These are phyloP conservation scores for Branchinecta sandiegonensis DNA, from an alignment of 2,888 invertebrate species.

Conservation along the genomic window DNA sequence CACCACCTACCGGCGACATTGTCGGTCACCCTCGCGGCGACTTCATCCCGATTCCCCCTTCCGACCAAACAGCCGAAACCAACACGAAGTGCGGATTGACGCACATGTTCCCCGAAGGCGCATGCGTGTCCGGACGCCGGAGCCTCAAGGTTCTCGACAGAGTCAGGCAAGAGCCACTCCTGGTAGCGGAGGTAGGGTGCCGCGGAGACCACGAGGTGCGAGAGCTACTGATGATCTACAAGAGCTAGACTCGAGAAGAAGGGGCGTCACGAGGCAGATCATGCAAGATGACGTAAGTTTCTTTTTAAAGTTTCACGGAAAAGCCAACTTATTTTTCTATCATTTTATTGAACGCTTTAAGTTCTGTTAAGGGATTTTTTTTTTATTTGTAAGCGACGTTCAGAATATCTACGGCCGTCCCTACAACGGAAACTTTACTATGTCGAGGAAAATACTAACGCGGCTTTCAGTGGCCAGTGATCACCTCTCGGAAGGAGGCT, in stretches of 20 bases:
- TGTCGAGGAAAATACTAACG: too few relatives aligned
- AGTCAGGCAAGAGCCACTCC: background rate
- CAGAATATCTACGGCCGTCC: too few relatives aligned
- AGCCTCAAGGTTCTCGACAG: background rate
- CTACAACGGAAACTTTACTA: too few relatives aligned
- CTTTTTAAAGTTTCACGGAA: too few relatives aligned
- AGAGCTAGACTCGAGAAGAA: background rate
- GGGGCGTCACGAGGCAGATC: background rate
- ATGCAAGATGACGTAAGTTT: slow-evolving; percentile 14
- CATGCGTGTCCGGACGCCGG: background rate
- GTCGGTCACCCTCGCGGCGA: too few relatives aligned
- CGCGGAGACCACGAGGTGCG: background rate
- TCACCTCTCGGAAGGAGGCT: too few relatives aligned
- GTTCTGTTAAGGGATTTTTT: too few relatives aligned
- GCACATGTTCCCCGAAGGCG: background rate
- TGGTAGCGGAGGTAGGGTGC: background rate
- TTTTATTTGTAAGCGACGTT: too few relatives aligned
- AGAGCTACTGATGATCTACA: background rate
- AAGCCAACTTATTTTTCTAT: too few relatives aligned
- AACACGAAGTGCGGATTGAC: background rate
- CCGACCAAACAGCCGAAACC: background rate
- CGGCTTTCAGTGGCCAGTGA: too few relatives aligned
- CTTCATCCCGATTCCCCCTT: background rate
- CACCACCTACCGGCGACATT: background rate
- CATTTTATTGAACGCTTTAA: too few relatives aligned